Evolutionary conservation across 2,797 vertebrate genomes (phyloP).

Genomic region (Karalla daura): DNA sequence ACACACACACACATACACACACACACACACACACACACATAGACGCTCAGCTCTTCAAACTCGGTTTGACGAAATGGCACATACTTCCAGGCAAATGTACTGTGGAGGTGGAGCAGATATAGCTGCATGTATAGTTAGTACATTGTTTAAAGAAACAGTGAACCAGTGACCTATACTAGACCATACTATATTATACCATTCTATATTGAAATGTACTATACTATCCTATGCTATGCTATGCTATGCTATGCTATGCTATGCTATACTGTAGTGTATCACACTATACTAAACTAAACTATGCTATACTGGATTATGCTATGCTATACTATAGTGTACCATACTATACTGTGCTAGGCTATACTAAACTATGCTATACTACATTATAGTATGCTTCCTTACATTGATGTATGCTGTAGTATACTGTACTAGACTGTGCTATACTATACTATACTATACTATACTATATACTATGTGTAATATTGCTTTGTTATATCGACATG

Average conservation of each 20-base stretch:
- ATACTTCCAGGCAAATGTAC: neutral
- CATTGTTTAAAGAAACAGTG: no score
- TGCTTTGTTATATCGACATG: neutral
- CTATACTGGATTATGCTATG: neutral
- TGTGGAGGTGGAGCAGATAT: no score
- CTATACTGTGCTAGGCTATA: neutral
- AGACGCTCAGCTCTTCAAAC: no score
- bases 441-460: neutral
- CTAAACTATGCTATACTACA: neutral
- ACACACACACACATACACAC: neutral
- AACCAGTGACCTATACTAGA: neutral
- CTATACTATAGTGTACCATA: neutral
- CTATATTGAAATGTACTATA: no score
- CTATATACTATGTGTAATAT: neutral
- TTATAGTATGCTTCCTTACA: no score
- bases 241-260: neutral
- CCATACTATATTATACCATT: neutral
- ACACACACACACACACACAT: neutral
- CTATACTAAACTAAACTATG: no score
- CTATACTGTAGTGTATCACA: no score
- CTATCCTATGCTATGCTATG: neutral
- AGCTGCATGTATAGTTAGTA: no score
- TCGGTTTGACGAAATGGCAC: constrained; percentile 1
- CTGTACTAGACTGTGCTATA: no score
- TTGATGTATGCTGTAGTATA: no score